Conservation (phyloP, 2,113 vertebrate species). For the Xenopus laevis region DNA sequence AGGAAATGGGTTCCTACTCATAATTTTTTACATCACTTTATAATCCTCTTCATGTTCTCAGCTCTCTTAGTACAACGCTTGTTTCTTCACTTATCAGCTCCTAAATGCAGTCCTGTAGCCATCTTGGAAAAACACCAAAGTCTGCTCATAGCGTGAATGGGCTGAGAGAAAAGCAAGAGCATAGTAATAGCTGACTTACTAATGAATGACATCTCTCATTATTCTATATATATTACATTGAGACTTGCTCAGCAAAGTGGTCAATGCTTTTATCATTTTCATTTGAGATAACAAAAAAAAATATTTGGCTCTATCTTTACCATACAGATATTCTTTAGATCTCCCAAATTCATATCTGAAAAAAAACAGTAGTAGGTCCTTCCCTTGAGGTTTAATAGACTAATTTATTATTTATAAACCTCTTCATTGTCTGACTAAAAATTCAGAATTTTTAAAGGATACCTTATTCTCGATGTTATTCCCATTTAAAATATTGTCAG, state of each 20-base stretch:
- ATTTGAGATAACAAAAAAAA: not conserved
- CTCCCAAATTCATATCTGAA: not conserved
- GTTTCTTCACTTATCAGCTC: slow-evolving; percentile 39
- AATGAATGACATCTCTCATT: slow-evolving; percentile 47
- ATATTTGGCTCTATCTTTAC: not conserved
- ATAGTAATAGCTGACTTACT: slow-evolving; percentile 49
- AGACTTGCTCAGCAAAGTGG: slow-evolving; percentile 50
- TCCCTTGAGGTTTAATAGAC: too few species aligned
- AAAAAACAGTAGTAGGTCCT: too few species aligned
- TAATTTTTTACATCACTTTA: not conserved
- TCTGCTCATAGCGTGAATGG: slow-evolving; percentile 11
- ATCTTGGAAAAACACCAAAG: slow-evolving; percentile 35
- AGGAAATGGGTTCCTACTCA: too few species aligned
- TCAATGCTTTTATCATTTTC: too few species aligned
- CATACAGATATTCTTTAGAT: not conserved
- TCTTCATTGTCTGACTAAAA: too few species aligned
- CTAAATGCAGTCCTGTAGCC: slow-evolving; percentile 45
- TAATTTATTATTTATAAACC: too few species aligned
- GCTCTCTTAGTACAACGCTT: slow-evolving; percentile 9
- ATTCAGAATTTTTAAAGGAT: too few species aligned
- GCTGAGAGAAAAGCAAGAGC: slow-evolving; percentile 41
- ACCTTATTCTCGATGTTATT: too few species aligned
- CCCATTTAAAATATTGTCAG: too few species aligned
- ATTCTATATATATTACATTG: slow-evolving; percentile 64
- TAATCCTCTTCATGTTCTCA: slow-evolving; percentile 4